Base-by-base conservation (phyloP, 2,797 vertebrate genomes). In the Phoeniculus purpureus region DNA sequence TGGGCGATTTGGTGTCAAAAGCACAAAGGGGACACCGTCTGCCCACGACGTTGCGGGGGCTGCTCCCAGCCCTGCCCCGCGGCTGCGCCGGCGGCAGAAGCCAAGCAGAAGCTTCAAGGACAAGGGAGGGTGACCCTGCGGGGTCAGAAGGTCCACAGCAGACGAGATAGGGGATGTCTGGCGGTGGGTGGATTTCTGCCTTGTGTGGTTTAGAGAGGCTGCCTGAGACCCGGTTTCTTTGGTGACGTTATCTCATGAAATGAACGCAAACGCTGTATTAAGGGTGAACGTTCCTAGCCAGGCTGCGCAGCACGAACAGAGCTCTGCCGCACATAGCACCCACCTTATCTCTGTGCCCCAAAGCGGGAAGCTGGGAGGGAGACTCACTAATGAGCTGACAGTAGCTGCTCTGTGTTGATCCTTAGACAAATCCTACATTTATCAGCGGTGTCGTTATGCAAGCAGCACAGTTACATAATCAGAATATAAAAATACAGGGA, bases 381-480 rank as follows among this genome's bases (percentile, higher is more conserved):
- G 16, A 5, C 47, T n/a, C 71, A 2, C 58, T 7, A 20, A 8
- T 8, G 17, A 52, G 45, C 67, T 47, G 73, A 17, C 84, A 62
- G 64, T 6, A 32, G 67, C 77, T 68, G 72, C 76, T 76, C 74
- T 2, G 31, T 20, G 71, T 40, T 89, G 68, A 61, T 85, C 81
- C 66, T 77, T 59, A 45, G 75, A 66, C 82, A 97, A 91, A 94
- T 76, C 76, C 90, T 29, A 29, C 87, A 55, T 81, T 93, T 93
- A 81, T 11, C 64, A 34, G 76, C 29, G 10, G 60, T 31, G 86
- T 45, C 6, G 66, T 95, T 97, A 92, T 71, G 92, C 94, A 95
- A 97, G 93, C 74, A 22, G 52, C 72, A 79, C 66, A 25, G 77
- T 97, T 97, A 88, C 51, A 65, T 96, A 97, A 97, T 32, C 4